Conservation (phyloP, 2,797 vertebrate species). For the Sardinella longiceps region DNA sequence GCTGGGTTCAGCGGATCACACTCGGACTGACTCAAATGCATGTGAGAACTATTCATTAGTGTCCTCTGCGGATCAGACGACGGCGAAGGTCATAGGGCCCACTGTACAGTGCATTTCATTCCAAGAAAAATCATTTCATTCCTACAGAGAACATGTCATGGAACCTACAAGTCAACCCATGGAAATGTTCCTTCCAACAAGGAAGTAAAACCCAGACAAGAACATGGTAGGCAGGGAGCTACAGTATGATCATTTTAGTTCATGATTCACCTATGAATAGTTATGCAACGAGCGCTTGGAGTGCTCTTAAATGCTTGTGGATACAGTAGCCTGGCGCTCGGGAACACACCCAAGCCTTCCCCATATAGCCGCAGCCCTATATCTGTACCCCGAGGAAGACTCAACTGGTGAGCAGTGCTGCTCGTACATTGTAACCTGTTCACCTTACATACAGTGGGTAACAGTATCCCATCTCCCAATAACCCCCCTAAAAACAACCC, state of each 20-base stretch:
- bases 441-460: not conserved
- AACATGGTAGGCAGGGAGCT: not conserved
- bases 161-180: not conserved
- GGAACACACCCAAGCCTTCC: constrained; percentile 18
- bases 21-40: not conserved
- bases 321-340: not conserved
- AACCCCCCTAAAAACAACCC: not conserved
- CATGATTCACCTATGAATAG: constrained; percentile 27
- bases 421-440: constrained; percentile 1
- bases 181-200: not conserved
- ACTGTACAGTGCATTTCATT: not conserved
- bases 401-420: not conserved
- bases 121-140: not conserved
- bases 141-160: not conserved
- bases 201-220: not conserved
- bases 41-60: not conserved
- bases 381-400: not conserved
- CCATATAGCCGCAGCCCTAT: not conserved
- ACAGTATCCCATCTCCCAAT: not conserved
- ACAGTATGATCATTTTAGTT: constrained; percentile 15
- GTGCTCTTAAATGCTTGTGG: constrained; percentile 15
- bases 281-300: not conserved
- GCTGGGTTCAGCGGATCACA: not conserved
- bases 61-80: not conserved
- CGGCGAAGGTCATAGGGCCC: not conserved